Percentiles rank a stretch among this genome's conserved stretches.
Conservation (phyloP, 2,888 invertebrate species). For the Cepaea hortensis region DNA sequence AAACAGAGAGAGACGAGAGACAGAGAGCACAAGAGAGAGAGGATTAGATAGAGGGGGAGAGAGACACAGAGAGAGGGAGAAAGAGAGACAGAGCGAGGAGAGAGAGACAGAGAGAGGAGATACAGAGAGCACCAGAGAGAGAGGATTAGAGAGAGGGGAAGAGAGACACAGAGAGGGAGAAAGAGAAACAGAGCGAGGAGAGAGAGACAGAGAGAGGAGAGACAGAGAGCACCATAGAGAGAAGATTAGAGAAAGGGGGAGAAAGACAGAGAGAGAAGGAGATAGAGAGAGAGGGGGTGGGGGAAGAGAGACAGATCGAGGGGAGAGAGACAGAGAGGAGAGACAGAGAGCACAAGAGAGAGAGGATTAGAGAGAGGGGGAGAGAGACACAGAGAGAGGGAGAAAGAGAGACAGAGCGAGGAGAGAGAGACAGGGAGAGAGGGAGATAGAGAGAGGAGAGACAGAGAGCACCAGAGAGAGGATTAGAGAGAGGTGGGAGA, state of each 20-base stretch:
- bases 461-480: not conserved
- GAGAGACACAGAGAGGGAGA: not conserved
- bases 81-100: not conserved
- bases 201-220: not conserved
- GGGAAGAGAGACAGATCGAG: no score
- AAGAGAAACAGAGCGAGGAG: not conserved
- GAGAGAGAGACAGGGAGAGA: not conserved
- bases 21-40: not conserved
- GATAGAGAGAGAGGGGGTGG: no score
- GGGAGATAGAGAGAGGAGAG: not conserved
- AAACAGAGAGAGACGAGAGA: not conserved
- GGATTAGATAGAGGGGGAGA: not conserved
- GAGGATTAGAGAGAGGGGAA: not conserved
- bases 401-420: not conserved
- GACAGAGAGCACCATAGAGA: not conserved
- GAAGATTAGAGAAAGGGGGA: not conserved
- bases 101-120: not conserved
- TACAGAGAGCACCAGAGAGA: not conserved
- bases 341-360: not conserved
- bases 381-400: not conserved
- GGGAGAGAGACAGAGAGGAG: no score
- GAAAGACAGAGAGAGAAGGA: not conserved
- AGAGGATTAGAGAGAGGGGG: not conserved
- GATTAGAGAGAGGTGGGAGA: no score
- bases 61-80: not conserved